phyloP scores from a whole-genome alignment of 2,888 invertebrate genomes.

The Caenorhabditis virilis region DNA sequence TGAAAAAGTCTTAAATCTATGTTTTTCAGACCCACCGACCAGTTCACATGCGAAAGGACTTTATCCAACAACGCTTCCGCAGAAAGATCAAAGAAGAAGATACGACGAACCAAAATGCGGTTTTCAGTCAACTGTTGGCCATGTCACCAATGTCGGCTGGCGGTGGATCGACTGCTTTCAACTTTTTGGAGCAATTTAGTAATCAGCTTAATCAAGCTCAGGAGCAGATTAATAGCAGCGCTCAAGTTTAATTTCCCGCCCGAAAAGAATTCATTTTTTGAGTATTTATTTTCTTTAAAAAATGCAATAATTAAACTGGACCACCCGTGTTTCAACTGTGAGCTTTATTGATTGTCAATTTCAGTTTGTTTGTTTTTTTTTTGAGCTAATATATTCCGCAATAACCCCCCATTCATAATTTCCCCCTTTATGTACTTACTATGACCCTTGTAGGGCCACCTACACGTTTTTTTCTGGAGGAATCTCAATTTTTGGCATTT shows the following conservation, averaged over 20 bases:
- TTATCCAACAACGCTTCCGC: slow-evolving; percentile 67
- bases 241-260: slow-evolving; percentile 23
- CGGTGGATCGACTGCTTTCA: slow-evolving; percentile 18
- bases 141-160: slow-evolving; percentile 22
- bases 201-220: slow-evolving; percentile 40
- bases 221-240: slow-evolving; percentile 41
- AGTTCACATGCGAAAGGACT: slow-evolving; percentile 67
- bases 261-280: not conserved
- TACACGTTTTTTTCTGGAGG: not conserved
- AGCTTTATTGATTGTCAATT: slow-evolving; percentile 16
- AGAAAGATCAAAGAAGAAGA: slow-evolving; percentile 57
- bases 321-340: slow-evolving; percentile 28
- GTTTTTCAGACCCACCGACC: slow-evolving; percentile 68
- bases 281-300: not conserved
- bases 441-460: slow-evolving; percentile 1
- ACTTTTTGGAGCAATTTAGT: slow-evolving; percentile 48
- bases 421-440: no score
- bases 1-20: no score
- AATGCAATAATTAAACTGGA: not conserved
- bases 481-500: no score
- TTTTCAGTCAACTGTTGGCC: slow-evolving; percentile 38
- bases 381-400: no score
- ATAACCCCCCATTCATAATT: no score
- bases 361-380: not conserved
- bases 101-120: slow-evolving; percentile 29